These are phyloP conservation scores for Pararge aegeria DNA, from an alignment of 1,140 invertebrate species.

Conservation along the genomic window DNA sequence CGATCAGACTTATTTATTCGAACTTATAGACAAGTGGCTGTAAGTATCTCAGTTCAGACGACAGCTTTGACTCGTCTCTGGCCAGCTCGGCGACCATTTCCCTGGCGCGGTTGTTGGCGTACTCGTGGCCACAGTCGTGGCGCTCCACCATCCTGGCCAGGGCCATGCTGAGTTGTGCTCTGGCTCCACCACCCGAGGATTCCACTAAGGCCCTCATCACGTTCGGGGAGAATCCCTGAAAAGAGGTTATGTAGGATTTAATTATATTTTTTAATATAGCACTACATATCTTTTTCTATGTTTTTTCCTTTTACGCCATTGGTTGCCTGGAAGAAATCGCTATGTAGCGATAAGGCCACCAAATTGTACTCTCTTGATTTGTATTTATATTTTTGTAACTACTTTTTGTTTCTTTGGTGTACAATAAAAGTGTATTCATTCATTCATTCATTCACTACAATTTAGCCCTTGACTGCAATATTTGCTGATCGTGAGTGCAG, in stretches of 20 bases:
- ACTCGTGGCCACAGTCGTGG: slow-evolving; percentile 73
- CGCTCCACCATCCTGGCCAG: slow-evolving; percentile 77
- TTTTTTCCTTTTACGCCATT: too few species aligned
- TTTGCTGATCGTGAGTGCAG: too few species aligned
- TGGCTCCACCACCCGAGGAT: slow-evolving; percentile 70
- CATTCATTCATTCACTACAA: too few species aligned
- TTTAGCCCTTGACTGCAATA: too few species aligned
- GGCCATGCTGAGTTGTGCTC: slow-evolving; percentile 72
- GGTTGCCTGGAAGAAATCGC: too few species aligned
- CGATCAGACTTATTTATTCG: slow-evolving; percentile 26
- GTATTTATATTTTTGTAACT: too few species aligned
- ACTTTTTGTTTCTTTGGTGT: too few species aligned
- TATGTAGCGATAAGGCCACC: too few species aligned
- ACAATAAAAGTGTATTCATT: too few species aligned
- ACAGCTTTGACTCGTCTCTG: slow-evolving; percentile 73
- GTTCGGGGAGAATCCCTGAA: slow-evolving; percentile 78
- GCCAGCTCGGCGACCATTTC: slow-evolving; percentile 75
- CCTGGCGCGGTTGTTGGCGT: slow-evolving; percentile 77
- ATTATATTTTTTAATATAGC: background rate
- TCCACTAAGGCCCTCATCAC: slow-evolving; percentile 72
- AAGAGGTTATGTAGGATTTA: background rate
- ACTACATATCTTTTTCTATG: too few species aligned
- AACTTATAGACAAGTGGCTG: slow-evolving; percentile 66
- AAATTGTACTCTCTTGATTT: too few species aligned
- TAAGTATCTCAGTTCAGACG: slow-evolving; percentile 72